Base-by-base conservation (phyloP, 2,888 invertebrate genomes). In the Drosophila neotestacea region DNA sequence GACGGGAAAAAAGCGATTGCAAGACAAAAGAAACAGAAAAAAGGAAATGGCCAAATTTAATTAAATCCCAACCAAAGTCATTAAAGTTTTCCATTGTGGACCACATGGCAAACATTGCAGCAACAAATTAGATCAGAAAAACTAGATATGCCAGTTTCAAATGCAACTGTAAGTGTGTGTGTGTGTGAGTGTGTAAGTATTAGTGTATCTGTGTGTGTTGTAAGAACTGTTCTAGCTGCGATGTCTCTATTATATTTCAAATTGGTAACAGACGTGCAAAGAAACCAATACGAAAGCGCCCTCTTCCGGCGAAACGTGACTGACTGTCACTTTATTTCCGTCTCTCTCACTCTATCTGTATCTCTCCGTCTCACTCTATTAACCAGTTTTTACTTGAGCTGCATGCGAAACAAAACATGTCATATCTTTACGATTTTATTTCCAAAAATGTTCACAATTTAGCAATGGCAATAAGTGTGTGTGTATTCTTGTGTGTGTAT, bases 231-330 rank as follows among this genome's bases (percentile, higher is more conserved):
- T 47, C 22, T 22, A 22, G 58, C 58, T 59, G 50, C 38, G 62
- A 63, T 73, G 63, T 36, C 27, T 63, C 47, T 62, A 62, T 60
- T 56, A 48, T 38, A 73, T 68, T 65, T 59, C 41, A 77, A 65
- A 77, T 73, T 60, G 73, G 58, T 38, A 60, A 28, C 59, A 69
- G 64, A 77, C 79, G 70, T 67, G 79, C 79, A 70, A 60, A 52
- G 51, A 69, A 60, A 56, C 60, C 64, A 66, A 66, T 54, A 61
- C 78, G 32, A 51, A 68, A 44, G 56, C 41, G 52, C n/a, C 38
- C 22, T 39, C 39, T 42, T 28, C n/a, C 11, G 27, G 4, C 28
- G 36, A 30, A 59, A 77, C 61, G 73, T 74, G 70, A 36, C 63
- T 30, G 39, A 51, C 39, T 13, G 42, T 52, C 13, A 36, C 13